Evolutionary conservation across 2,888 invertebrate species (phyloP), one percentile per base, ranked within the genome.

Genomic region (Cyclophora albipunctata): DNA sequence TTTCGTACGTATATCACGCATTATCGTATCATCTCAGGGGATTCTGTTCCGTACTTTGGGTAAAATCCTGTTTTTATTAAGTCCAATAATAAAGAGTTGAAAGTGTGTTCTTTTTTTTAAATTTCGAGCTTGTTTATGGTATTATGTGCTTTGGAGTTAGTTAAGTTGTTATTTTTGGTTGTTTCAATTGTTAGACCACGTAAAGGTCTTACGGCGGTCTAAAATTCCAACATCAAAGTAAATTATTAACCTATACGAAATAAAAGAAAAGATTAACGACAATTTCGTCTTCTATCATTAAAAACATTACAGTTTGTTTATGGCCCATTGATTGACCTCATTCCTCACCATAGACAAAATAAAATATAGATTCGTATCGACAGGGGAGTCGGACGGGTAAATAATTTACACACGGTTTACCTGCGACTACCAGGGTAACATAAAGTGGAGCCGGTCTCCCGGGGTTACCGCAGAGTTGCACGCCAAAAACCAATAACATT

Each of bases 401-500:
- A 75, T 73, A 83, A 84, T 84, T 81, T 78, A 84, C 64, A 64
- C 64, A 60, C 75, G 71, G 75, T 71, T 67, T 71, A 75, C 70
- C 73, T 68, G 67, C 62, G 67, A 64, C 53, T 78, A 79, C 79
- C 68, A 73, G 71, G 73, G 60, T 62, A 52, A 70, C 71, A 82
- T 81, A 78, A 80, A 79, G 72, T 75, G 77, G 70, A 77, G 75
- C 67, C 63, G 73, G 73, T 81, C 84, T 80, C 81, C 49, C 62
- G 71, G 71, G 82, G 71, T 63, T 62, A 43, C 55, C 56, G 58
- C 66, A 63, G 64, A 62, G 64, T 66, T 57, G 75, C 73, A 73
- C 77, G 78, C 71, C 75, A 76, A 68, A 81, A 82, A 82, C 82
- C 84, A 84, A 86, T 84, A 84, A 79, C 82, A 82, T 86, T 84